Base-by-base conservation (phyloP, 2,888 invertebrate genomes). In the Ochropacha duplaris region DNA sequence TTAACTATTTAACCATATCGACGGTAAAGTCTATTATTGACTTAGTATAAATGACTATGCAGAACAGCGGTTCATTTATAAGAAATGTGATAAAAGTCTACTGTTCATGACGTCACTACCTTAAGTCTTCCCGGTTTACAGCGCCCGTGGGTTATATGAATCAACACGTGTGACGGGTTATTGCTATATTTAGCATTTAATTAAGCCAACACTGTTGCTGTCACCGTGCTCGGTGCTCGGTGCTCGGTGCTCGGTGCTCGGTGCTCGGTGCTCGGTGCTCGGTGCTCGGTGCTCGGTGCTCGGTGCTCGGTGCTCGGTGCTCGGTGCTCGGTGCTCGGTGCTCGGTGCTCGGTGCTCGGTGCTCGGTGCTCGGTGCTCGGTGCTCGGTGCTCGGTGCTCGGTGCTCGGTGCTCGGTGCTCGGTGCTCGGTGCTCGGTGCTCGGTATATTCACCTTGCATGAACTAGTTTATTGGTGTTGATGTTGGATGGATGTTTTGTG, bases 161-260 rank as follows among this genome's bases (percentile, higher is more conserved):
- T 71, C 74, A 71, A 64, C 44, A 55, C 60, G 55, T 56, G 64
- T 69, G 44, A 44, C 44, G 19, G n/a, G 44, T 16, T 44, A 19
- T 19, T n/a, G 16, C 44, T 44, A 19, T 19, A 19, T 44, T 16
- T 16, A 44, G 19, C 19, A 44, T 44, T 69, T 73, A 73, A 72
- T 73, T 72, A 73, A 72, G 57, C 65, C 61, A 59, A 66, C 74
- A 61, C 55, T 56, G 26, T 44, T 16, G 50, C 49, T 62, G 62
- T 57, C 59, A 56, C 55, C 54, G n/a, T n/a, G n/a, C n/a, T 60
- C 19, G 9, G 44, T 19, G 44, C 9, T 44, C 44, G 0, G 1
- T 3, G 9, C 39, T 44, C 39, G n/a, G 39, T 16, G 9, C 39
- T 19, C 44, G 16, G 44, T 1, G 6, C 16, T 39, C 39, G 39